These are phyloP conservation scores for Euschistus heros DNA, from an alignment of 1,140 invertebrate species.

Conservation along the genomic window DNA sequence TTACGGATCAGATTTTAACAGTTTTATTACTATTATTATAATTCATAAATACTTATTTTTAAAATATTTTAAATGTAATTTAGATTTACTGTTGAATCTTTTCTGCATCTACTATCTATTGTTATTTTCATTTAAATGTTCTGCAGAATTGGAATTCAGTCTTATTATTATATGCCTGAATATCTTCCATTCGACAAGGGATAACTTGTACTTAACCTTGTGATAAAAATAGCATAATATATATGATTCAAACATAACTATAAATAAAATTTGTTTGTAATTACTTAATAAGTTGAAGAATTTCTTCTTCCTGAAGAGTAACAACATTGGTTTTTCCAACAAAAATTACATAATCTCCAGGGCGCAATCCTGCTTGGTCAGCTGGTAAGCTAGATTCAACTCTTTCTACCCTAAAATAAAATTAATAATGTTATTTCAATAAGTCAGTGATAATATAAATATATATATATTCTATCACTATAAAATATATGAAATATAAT, in stretches of 20 bases:
- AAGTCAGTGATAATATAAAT: background rate
- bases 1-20: too few species aligned
- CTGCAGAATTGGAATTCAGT: too few species aligned
- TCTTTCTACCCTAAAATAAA: conserved; percentile 55
- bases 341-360: conserved; percentile 77
- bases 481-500: too few species aligned
- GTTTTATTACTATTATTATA: too few species aligned
- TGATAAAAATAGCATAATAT: background rate
- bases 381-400: conserved; percentile 72
- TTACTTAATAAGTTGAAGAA: conserved; percentile 67
- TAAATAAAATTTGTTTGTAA: conserved; percentile 29
- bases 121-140: too few species aligned
- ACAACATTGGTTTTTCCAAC: conserved; percentile 77
- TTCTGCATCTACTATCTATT: too few species aligned
- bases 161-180: too few species aligned
- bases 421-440: background rate
- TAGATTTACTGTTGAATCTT: too few species aligned
- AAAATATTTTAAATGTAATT: too few species aligned
- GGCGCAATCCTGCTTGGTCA: conserved; percentile 62
- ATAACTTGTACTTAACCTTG: too few species aligned
- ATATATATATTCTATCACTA: too few species aligned
- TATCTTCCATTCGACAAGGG: background rate
- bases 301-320: conserved; percentile 64
- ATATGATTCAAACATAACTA: background rate
- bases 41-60: too few species aligned